These are phyloP conservation scores for Pyrochroa serraticornis DNA, from an alignment of 2,888 invertebrate species.

Conservation along the genomic window DNA sequence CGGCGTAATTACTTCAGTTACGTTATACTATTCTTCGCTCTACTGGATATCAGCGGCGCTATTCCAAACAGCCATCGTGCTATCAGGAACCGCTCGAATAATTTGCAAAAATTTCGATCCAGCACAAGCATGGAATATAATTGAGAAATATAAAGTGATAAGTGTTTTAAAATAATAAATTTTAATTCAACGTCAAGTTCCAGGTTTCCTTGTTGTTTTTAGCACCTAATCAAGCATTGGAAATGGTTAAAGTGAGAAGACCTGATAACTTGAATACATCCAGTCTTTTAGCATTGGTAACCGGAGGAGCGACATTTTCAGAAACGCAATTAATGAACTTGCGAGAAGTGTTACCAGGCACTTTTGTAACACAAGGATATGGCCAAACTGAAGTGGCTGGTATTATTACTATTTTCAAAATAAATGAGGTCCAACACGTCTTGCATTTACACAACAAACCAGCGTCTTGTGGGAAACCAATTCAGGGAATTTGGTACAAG, in stretches of 20 bases:
- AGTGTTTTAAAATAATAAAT: neutral
- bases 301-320: slow-evolving; percentile 48
- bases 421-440: slow-evolving; percentile 41
- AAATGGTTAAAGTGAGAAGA: slow-evolving; percentile 44
- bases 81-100: slow-evolving; percentile 43
- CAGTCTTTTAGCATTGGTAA: slow-evolving; percentile 38
- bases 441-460: slow-evolving; percentile 44
- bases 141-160: slow-evolving; percentile 47
- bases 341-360: slow-evolving; percentile 51
- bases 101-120: slow-evolving; percentile 39
- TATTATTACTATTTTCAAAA: slow-evolving; percentile 41
- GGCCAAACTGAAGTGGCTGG: slow-evolving; percentile 54
- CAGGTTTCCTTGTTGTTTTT: slow-evolving; percentile 43
- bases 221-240: slow-evolving; percentile 43
- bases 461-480: slow-evolving; percentile 42
- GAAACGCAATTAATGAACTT: slow-evolving; percentile 39
- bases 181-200: slow-evolving; percentile 9
- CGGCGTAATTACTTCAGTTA: slow-evolving; percentile 23
- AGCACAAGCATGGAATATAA: slow-evolving; percentile 39
- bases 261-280: slow-evolving; percentile 51
- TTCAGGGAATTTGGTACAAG: slow-evolving; percentile 46
- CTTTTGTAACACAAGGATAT: slow-evolving; percentile 46
- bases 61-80: slow-evolving; percentile 32
- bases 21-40: slow-evolving; percentile 41
- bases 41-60: slow-evolving; percentile 51